Evolutionary conservation across 1,140 invertebrate genomes (phyloP).

Genomic region (Rhagoletis pomonella): DNA sequence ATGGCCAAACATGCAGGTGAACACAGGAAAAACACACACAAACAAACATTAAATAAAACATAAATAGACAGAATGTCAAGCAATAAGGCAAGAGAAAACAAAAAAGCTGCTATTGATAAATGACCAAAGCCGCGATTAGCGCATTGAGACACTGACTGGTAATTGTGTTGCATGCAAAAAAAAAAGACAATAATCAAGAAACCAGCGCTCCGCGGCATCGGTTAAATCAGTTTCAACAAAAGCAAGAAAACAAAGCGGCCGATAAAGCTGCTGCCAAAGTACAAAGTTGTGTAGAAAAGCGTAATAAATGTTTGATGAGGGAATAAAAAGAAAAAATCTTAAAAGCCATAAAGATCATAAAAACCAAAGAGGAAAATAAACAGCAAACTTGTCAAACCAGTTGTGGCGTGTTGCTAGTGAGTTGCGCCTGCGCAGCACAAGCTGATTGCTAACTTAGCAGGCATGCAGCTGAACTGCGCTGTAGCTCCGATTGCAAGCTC

Average conservation of each 20-base stretch:
- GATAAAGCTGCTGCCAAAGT: slow-evolving; percentile 17
- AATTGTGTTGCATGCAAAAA: slow-evolving; percentile 24
- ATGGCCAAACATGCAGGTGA: not conserved
- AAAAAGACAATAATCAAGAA: not conserved
- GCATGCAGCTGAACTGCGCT: too few species aligned
- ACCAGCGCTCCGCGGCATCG: not conserved
- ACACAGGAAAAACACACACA: not conserved
- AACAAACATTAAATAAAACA: not conserved
- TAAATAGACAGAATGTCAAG: slow-evolving; percentile 27
- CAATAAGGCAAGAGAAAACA: not conserved
- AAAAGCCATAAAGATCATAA: slow-evolving; percentile 18
- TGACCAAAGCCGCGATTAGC: slow-evolving; percentile 1
- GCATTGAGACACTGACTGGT: not conserved
- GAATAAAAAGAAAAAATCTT: not conserved
- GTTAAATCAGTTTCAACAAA: not conserved
- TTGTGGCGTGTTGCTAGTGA: not conserved
- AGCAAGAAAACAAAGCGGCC: not conserved
- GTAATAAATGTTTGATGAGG: not conserved
- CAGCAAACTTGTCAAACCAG: slow-evolving; percentile 9
- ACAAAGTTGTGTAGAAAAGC: slow-evolving; percentile 25
- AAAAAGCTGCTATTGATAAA: slow-evolving; percentile 38
- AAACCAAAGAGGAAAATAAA: slow-evolving; percentile 11
- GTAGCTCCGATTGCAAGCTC: too few species aligned
- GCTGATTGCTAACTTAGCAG: not conserved
- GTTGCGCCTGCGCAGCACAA: slow-evolving; percentile 2